A percentile compares a stretch with the other conserved stretches of the same genome.
These are phyloP conservation scores for Lepus europaeus DNA, from an alignment of 2,113 vertebrate genomes.

Conservation along the genomic window DNA sequence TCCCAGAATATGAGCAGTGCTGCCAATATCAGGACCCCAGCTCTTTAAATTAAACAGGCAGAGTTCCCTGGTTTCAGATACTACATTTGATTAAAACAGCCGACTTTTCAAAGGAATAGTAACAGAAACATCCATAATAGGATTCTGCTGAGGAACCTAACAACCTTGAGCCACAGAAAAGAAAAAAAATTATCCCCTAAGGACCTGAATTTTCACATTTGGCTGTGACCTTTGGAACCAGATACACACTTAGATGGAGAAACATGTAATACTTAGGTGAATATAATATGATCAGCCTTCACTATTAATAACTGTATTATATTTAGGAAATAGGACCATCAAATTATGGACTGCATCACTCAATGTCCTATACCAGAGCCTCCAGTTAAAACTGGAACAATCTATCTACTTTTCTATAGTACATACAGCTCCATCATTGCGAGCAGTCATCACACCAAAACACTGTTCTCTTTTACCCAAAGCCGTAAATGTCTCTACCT, in stretches of 20 bases:
- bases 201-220: slow-evolving; percentile 31
- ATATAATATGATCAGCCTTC: neutral
- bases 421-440: neutral
- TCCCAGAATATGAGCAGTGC: neutral
- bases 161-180: neutral
- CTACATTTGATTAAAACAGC: neutral
- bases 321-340: slow-evolving; percentile 37
- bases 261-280: slow-evolving; percentile 41
- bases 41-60: slow-evolving; percentile 11
- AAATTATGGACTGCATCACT: neutral
- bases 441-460: slow-evolving; percentile 10
- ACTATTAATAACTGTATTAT: slow-evolving; percentile 1
- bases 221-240: slow-evolving; percentile 3
- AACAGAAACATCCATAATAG: slow-evolving; percentile 47
- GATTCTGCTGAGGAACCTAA: slow-evolving; percentile 9
- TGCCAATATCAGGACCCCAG: neutral
- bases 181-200: neutral
- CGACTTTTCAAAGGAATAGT: slow-evolving; percentile 7
- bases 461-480: slow-evolving; percentile 23
- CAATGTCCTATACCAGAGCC: neutral
- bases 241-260: slow-evolving; percentile 30
- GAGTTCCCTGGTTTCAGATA: slow-evolving; percentile 19
- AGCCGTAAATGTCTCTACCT: neutral
- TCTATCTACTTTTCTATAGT: no score
- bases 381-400: neutral